Evolutionary conservation across 2,888 invertebrate genomes (phyloP), one percentile per base, ranked within the genome.

Genomic region (Synergus umbraculus): DNA sequence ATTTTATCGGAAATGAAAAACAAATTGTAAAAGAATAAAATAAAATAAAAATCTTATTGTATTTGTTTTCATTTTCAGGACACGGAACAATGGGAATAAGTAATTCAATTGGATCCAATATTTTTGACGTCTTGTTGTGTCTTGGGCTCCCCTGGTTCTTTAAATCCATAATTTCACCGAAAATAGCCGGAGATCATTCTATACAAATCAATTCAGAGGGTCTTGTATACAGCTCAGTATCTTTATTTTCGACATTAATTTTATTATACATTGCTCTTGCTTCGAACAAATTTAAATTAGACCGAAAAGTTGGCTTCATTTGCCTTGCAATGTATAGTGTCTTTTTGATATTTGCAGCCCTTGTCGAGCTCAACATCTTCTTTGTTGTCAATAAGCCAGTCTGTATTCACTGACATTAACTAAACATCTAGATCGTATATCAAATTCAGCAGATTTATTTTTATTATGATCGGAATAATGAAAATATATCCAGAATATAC

Each of bases 31-130:
- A 22, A 22, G 5, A 37, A 37, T 37, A 37, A 37, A 37, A 5
- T 49, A 49, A n/a, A 9, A 54, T 54, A 8, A n/a, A 54, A n/a
- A 8, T 37, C 37, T 37, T 66, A 44, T 29, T 44, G 29, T 29
- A 54, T 29, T 76, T 63, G 8, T 63, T 41, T 78, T 12, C 2
- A 49, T 60, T 92, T 92, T 29, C 88, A 96, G 96, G 96, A 44
- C 94, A 95, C 87, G 96, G 96, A 10, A 94, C 94, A 18, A 96
- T 96, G 96, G 97, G 96, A 0, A 94, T 97, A 79, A 96, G 96
- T 89, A 97, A 96, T 92, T 95, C 96, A 1, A 96, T 97, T 69
- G 96, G 96, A 22, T 97, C 97, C 1, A 97, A 97, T 89, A 96
- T 96, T 0, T 97, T 97, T 88, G 96, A 97, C 89, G 96, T 97